Evolutionary conservation across 2,888 invertebrate genomes (phyloP).

Genomic region (Tipula helvola): DNA sequence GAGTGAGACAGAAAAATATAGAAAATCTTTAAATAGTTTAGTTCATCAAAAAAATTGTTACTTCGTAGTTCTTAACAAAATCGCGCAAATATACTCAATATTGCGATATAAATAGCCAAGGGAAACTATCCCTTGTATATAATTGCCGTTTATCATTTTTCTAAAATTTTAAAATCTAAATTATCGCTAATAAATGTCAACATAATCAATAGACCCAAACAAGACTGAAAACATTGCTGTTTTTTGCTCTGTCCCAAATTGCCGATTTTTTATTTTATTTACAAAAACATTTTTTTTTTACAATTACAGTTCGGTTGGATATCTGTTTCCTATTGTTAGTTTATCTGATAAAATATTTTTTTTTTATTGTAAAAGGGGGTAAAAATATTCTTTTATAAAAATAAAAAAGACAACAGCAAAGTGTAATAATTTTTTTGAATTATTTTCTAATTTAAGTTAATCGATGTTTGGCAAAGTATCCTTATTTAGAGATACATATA

Average conservation of each 20-base stretch:
- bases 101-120: too few species aligned
- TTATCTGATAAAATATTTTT: neutral
- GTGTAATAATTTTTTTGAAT: neutral
- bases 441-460: neutral
- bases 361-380: neutral
- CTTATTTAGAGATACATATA: neutral
- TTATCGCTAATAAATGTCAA: slow-evolving; percentile 4
- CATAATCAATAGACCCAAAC: neutral
- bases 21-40: too few species aligned
- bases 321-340: neutral
- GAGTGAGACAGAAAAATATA: too few species aligned
- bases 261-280: neutral
- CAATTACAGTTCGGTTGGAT: neutral
- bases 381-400: neutral
- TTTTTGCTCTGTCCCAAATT: neutral
- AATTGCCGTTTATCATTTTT: neutral
- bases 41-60: too few species aligned
- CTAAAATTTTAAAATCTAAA: neutral
- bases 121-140: neutral
- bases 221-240: neutral
- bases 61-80: too few species aligned
- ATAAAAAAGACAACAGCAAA: neutral
- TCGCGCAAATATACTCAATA: too few species aligned
- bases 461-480: neutral
- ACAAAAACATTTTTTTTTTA: neutral